Percentiles rank a stretch among this genome's conserved stretches.
phyloP scores from a whole-genome alignment of 2,888 invertebrate genomes.

The Tipula confusa region DNA sequence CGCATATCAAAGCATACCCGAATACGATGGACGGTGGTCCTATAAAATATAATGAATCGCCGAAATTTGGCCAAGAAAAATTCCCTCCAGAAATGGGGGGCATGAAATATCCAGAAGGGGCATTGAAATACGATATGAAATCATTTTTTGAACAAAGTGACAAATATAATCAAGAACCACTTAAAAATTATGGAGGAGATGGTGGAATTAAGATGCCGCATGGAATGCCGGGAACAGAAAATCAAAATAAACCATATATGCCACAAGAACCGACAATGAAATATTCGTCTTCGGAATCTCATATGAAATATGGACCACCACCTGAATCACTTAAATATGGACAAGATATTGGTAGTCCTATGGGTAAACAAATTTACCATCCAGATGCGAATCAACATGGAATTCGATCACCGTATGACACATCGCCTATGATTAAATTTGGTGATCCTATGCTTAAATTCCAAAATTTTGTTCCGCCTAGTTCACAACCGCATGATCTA shows the following conservation, averaged over 20 bases:
- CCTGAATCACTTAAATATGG: constrained; percentile 36
- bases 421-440: constrained; percentile 49
- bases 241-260: constrained; percentile 33
- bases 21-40: constrained; percentile 39
- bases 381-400: constrained; percentile 41
- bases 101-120: constrained; percentile 29
- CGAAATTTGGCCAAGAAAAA: constrained; percentile 43
- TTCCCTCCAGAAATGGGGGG: constrained; percentile 34
- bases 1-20: constrained; percentile 42
- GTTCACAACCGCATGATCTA: constrained; percentile 45
- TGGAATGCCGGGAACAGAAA: constrained; percentile 39
- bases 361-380: constrained; percentile 32
- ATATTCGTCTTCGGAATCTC: constrained; percentile 46
- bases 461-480: constrained; percentile 39
- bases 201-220: constrained; percentile 38
- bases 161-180: constrained; percentile 43
- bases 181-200: constrained; percentile 36
- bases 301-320: constrained; percentile 34
- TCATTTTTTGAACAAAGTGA: constrained; percentile 45
- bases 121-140: constrained; percentile 48
- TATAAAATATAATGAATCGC: constrained; percentile 46
- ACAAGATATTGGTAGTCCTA: constrained; percentile 34
- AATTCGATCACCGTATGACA: constrained; percentile 46
- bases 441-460: constrained; percentile 48
- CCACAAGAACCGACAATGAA: constrained; percentile 44